phyloP scores from a whole-genome alignment of 2,113 vertebrate genomes.

The Pithys albifrons region DNA sequence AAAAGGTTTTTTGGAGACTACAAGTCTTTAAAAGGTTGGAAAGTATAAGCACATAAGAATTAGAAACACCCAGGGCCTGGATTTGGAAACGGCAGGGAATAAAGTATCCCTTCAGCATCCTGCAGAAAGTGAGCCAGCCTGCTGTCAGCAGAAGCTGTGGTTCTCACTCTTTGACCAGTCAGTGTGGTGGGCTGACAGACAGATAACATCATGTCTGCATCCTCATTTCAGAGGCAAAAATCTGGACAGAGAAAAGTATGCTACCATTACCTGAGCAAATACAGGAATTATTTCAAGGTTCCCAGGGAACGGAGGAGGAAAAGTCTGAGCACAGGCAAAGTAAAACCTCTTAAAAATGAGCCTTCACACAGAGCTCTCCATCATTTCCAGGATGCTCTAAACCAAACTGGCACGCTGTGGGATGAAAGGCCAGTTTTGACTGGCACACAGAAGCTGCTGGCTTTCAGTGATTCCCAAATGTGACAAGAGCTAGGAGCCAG shows the following conservation, averaged over 20 bases:
- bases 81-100: background rate
- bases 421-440: background rate
- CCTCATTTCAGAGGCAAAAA: background rate
- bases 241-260: background rate
- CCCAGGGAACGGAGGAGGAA: background rate
- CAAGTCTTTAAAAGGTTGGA: background rate
- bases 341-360: constrained; percentile 5
- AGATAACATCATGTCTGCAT: background rate
- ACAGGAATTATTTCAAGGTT: background rate
- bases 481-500: constrained; percentile 33
- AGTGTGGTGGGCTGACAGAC: background rate
- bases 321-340: background rate
- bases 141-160: background rate
- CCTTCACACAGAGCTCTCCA: background rate
- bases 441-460: constrained; percentile 16
- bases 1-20: background rate
- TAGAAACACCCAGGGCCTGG: background rate
- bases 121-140: background rate
- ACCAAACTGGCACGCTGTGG: background rate
- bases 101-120: background rate
- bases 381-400: constrained; percentile 29
- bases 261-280: background rate
- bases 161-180: background rate
- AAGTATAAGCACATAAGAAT: background rate
- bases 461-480: constrained; percentile 37